Conservation (phyloP, 2,113 vertebrate species). For the Chrysemys picta region DNA sequence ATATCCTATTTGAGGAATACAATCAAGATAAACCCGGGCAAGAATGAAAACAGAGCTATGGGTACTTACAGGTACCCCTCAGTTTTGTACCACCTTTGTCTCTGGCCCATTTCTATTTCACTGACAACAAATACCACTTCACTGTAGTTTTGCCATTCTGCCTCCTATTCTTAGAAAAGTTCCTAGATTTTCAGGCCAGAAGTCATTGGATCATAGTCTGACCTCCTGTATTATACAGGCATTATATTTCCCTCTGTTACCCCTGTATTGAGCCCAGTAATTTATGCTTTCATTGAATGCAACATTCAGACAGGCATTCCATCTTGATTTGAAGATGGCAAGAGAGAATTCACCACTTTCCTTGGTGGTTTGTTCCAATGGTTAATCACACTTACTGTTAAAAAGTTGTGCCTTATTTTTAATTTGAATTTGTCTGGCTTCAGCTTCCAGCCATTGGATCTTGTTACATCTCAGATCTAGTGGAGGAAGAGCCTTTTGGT, state of each 20-base stretch:
- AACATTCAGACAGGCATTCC: neutral
- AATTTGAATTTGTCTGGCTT: constrained; percentile 24
- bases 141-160: constrained; percentile 7
- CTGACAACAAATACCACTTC: neutral
- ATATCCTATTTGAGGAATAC: neutral
- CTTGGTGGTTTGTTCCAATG: constrained; percentile 28
- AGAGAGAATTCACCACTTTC: constrained; percentile 39
- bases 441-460: neutral
- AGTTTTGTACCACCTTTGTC: neutral
- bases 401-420: neutral
- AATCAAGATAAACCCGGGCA: neutral
- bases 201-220: constrained; percentile 20
- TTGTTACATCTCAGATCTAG: neutral
- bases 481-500: neutral
- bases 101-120: neutral
- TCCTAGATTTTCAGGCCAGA: constrained; percentile 23
- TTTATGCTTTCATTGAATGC: neutral
- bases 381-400: neutral
- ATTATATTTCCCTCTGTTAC: constrained; percentile 51
- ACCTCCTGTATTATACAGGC: neutral
- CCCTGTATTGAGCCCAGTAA: constrained; percentile 30
- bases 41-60: neutral
- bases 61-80: neutral
- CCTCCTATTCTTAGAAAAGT: neutral
- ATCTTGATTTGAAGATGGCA: constrained; percentile 44